phyloP scores from a whole-genome alignment of 2,888 invertebrate genomes.

The Sabatieria punctata region DNA sequence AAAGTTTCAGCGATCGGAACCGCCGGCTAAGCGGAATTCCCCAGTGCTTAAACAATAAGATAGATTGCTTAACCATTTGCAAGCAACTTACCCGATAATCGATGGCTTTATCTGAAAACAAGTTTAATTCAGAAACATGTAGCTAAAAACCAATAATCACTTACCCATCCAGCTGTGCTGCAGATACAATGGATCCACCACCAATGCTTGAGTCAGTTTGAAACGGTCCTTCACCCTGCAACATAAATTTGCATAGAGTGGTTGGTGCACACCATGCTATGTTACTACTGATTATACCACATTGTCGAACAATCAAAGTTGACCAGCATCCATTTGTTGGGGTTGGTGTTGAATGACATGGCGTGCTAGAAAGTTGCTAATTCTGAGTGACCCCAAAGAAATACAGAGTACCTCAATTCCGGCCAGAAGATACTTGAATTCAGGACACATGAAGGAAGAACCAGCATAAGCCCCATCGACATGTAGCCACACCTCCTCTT shows the following conservation, averaged over 20 bases:
- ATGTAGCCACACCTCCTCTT: slow-evolving; percentile 65
- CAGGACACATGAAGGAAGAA: slow-evolving; percentile 86
- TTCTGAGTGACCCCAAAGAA: too few relatives aligned
- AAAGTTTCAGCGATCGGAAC: slow-evolving; percentile 83
- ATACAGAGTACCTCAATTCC: slow-evolving; percentile 46
- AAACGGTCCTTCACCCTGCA: slow-evolving; percentile 65
- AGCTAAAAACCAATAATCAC: slow-evolving; percentile 1
- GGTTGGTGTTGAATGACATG: slow-evolving; percentile 91
- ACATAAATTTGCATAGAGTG: neutral
- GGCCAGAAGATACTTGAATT: slow-evolving; percentile 61
- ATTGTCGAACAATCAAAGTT: slow-evolving; percentile 92
- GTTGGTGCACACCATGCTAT: neutral
- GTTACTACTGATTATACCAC: slow-evolving; percentile 50
- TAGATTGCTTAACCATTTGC: slow-evolving; percentile 2
- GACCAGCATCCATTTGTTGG: slow-evolving; percentile 89
- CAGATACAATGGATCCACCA: slow-evolving; percentile 91
- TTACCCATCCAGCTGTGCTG: slow-evolving; percentile 81
- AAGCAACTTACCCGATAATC: slow-evolving; percentile 54
- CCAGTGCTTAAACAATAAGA: slow-evolving; percentile 55
- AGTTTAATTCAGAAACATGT: neutral
- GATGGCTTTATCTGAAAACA: slow-evolving; percentile 35
- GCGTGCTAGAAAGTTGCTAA: slow-evolving; percentile 65
- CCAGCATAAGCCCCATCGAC: slow-evolving; percentile 97
- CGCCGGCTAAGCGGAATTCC: slow-evolving; percentile 85
- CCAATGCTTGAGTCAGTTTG: slow-evolving; percentile 77